Conservation (phyloP, 2,888 invertebrate genomes). For the Marasmarcha lunaedactyla region DNA sequence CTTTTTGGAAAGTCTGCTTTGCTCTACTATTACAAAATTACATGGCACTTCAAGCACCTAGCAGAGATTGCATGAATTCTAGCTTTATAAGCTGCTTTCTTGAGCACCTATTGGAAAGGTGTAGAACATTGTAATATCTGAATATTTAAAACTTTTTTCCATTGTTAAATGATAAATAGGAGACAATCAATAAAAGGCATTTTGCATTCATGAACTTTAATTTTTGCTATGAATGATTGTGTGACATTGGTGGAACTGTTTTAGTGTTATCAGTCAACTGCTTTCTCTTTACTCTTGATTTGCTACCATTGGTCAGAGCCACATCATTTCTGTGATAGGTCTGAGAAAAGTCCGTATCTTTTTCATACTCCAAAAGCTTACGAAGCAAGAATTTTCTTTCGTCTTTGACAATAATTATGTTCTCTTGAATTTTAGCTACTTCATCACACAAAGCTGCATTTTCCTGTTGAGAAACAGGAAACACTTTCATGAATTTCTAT, state of each 20-base stretch:
- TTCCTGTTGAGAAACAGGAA: slow-evolving; percentile 66
- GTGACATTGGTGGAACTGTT: background rate
- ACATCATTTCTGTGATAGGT: slow-evolving; percentile 28
- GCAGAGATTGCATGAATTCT: too few relatives aligned
- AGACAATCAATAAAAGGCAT: too few relatives aligned
- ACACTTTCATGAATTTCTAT: background rate
- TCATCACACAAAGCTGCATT: slow-evolving; percentile 91
- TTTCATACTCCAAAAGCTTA: slow-evolving; percentile 79
- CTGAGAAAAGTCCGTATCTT: slow-evolving; percentile 39
- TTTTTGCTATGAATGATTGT: background rate
- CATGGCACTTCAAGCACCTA: too few relatives aligned
- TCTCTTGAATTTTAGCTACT: slow-evolving; percentile 86
- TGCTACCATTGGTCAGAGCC: slow-evolving; percentile 33
- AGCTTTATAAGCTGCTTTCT: too few relatives aligned
- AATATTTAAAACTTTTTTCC: too few relatives aligned
- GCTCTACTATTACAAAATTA: too few relatives aligned
- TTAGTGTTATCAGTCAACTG: background rate
- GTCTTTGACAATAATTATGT: slow-evolving; percentile 82
- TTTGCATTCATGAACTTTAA: background rate
- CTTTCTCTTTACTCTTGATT: slow-evolving; percentile 38
- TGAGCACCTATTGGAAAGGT: too few relatives aligned
- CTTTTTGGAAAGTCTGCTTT: too few relatives aligned
- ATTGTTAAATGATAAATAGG: too few relatives aligned
- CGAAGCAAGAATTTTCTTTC: slow-evolving; percentile 84
- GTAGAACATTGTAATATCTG: too few relatives aligned